A percentile compares a stretch with the other conserved stretches of the same genome.
These are phyloP conservation scores for Papilio gigon DNA, from an alignment of 2,888 invertebrate species.

Conservation along the genomic window DNA sequence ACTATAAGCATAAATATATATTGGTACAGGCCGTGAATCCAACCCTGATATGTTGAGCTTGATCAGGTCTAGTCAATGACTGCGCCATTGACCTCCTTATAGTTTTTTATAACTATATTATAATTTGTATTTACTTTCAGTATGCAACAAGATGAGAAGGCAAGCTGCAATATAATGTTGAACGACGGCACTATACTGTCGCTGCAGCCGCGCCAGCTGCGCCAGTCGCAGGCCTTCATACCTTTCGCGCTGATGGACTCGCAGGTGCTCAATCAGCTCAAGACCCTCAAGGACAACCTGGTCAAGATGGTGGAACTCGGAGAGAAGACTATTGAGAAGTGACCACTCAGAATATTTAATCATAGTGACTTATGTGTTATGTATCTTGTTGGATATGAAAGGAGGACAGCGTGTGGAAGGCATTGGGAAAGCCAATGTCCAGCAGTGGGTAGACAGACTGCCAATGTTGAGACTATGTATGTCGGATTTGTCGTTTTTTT, in stretches of 20 bases:
- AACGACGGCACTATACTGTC: conserved; percentile 84
- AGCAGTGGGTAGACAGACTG: too few relatives aligned
- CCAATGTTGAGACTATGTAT: too few relatives aligned
- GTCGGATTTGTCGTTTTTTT: background rate
- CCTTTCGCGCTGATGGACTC: conserved; percentile 73
- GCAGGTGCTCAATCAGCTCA: conserved; percentile 73
- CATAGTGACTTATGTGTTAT: background rate
- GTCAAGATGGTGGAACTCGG: conserved; percentile 69
- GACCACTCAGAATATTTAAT: conserved; percentile 24
- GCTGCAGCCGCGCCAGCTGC: conserved; percentile 80
- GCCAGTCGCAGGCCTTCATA: conserved; percentile 71
- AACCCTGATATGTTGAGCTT: too few relatives aligned
- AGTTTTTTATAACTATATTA: too few relatives aligned
- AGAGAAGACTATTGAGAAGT: conserved; percentile 59
- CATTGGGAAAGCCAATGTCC: too few relatives aligned
- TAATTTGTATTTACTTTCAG: conserved; percentile 53
- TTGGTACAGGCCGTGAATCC: too few relatives aligned
- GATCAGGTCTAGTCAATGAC: too few relatives aligned
- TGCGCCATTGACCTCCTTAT: too few relatives aligned
- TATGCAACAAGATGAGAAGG: conserved; percentile 77
- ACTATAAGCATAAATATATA: too few relatives aligned
- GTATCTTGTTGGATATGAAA: background rate
- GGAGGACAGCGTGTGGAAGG: too few relatives aligned
- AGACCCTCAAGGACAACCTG: conserved; percentile 78
- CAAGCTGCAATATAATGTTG: conserved; percentile 86